These are phyloP conservation scores for Myxocyprinus asiaticus DNA, from an alignment of 2,113 vertebrate species.

Conservation along the genomic window DNA sequence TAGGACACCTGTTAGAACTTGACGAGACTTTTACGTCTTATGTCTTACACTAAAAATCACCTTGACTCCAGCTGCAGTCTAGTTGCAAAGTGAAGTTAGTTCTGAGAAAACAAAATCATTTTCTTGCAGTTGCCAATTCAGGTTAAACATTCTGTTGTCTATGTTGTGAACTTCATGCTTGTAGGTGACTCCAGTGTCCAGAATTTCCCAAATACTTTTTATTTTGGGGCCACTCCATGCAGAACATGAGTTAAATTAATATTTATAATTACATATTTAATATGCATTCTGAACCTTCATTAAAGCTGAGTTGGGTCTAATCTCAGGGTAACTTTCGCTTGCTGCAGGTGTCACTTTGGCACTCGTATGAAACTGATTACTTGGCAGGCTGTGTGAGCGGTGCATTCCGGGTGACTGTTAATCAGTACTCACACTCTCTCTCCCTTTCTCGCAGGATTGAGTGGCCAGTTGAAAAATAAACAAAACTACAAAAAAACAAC, in stretches of 20 bases:
- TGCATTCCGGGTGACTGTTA: conserved; percentile 33
- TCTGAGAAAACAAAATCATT: not conserved
- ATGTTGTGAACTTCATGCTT: no score
- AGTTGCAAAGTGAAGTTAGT: no score
- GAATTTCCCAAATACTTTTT: no score
- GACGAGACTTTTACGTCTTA: no score
- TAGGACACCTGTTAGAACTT: no score
- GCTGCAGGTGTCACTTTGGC: not conserved
- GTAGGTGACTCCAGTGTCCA: no score
- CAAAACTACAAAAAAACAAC: not conserved
- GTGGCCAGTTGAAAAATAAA: conserved; percentile 39
- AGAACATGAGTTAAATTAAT: no score
- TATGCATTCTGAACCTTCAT: not conserved
- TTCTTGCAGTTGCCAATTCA: no score
- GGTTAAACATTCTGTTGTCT: no score
- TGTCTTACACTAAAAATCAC: no score
- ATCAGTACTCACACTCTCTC: conserved; percentile 24
- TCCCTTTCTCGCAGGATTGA: conserved; percentile 3
- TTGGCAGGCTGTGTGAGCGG: conserved; percentile 12
- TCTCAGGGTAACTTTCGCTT: conserved; percentile 5
- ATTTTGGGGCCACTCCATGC: no score
- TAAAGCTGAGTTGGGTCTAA: not conserved
- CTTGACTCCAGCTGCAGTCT: no score
- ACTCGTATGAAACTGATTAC: conserved; percentile 32
- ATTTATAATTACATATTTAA: not conserved